Base-by-base conservation (phyloP, 2,888 invertebrate species). In the Cybosia mesomella region DNA sequence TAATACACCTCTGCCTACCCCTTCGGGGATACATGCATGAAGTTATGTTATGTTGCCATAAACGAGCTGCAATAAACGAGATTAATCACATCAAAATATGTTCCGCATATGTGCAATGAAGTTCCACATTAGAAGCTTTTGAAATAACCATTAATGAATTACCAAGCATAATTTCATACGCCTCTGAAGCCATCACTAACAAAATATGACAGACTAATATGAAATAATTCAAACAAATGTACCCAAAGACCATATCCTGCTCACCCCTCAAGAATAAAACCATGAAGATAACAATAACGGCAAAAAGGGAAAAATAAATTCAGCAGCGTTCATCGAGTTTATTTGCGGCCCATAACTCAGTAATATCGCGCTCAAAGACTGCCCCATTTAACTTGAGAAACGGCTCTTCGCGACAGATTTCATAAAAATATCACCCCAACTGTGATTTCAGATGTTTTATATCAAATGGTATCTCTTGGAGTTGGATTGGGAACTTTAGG, bases 311-410 rank as follows among this genome's bases (percentile, higher is more conserved):
- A 59, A 70, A 72, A 74, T 71, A 73, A 71, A 73, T 67, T 66
- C 58, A 71, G 67, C 63, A 66, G 62, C 80, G 76, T 81, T 82
- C 79, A 72, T 77, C 71, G 79, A 74, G 80, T 81, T 76, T 87
- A 88, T 87, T 89, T 87, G 85, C 86, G 84, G 82, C 77, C 83
- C 85, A 86, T 92, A 91, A 91, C 87, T 91, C 87, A 87, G 79
- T 76, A 90, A 91, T 91, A 91, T 92, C 91, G 83, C 74, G 82
- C 81, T 79, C 81, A 80, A 77, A 84, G 77, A 82, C 83, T 87
- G 89, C 83, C 75, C 91, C 91, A 92, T 92, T 92, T 89, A 91
- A 89, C 89, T 76, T 91, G 90, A 92, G 84, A 88, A 88, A 92
- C 87, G 87, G 82, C 82, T 74, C 70, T 58, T 53, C 70, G 80